phyloP scores from a whole-genome alignment of 2,797 vertebrate species.

The Spinibarbus caldwelli region DNA sequence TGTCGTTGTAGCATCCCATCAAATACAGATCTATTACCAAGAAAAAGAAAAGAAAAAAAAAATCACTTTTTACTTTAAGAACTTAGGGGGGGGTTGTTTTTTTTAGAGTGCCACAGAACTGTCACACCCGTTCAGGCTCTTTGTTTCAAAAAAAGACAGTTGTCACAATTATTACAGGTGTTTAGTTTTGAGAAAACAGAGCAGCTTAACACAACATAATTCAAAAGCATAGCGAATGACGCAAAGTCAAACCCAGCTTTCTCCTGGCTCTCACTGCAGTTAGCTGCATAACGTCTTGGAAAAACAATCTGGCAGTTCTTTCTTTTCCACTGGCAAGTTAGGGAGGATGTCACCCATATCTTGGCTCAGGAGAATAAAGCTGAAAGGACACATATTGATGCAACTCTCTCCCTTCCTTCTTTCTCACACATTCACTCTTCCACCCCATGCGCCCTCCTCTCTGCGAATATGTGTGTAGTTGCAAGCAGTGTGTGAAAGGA shows the following conservation, averaged over 20 bases:
- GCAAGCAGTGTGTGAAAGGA: constrained; percentile 26
- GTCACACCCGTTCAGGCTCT: not conserved
- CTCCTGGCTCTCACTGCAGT: constrained; percentile 13
- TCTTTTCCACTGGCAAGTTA: constrained; percentile 23
- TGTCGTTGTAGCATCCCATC: not conserved
- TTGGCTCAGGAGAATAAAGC: constrained; percentile 41
- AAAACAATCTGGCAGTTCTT: constrained; percentile 23
- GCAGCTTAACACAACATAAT: constrained; percentile 46
- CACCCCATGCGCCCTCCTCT: not conserved
- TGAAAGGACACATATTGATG: constrained; percentile 45
- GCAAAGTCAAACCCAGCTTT: constrained; percentile 34
- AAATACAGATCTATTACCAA: not conserved
- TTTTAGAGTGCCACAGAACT: not conserved
- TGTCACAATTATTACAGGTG: constrained; percentile 16
- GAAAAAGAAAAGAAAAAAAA: not conserved
- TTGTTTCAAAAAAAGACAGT: constrained; percentile 5
- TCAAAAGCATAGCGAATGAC: constrained; percentile 39
- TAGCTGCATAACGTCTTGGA: constrained; percentile 10
- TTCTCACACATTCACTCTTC: not conserved
- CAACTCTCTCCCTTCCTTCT: constrained; percentile 24
- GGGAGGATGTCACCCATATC: constrained; percentile 31
- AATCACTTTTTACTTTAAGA: not conserved
- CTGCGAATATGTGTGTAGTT: constrained; percentile 8
- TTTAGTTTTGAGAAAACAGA: constrained; percentile 46
- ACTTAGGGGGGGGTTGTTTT: not conserved